Percentiles rank a stretch among this genome's conserved stretches.
Conservation (phyloP, 1,140 invertebrate species). For the Ostrea denselamellosa region DNA sequence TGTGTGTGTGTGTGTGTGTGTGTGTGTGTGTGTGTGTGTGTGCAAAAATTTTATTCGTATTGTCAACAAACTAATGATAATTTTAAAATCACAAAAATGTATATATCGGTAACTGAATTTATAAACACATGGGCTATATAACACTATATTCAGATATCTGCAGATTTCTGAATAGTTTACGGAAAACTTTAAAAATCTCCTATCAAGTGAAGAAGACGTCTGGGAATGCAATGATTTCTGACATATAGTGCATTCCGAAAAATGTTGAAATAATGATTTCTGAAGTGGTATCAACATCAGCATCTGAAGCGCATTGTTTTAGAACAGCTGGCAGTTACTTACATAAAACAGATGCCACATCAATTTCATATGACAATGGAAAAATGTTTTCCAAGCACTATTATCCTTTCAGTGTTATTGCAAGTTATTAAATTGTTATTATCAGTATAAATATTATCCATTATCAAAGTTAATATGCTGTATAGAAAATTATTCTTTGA, state of each 20-base stretch:
- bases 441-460: background rate
- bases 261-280: slow-evolving; percentile 11
- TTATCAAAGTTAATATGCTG: background rate
- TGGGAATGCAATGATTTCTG: background rate
- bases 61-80: too few species aligned
- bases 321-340: background rate
- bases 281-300: background rate
- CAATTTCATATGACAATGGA: background rate
- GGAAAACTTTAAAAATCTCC: background rate
- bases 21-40: too few species aligned
- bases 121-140: background rate
- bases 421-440: background rate
- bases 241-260: background rate
- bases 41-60: too few species aligned
- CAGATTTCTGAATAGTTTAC: background rate
- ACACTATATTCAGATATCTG: background rate
- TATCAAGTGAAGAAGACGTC: background rate
- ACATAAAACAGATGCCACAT: slow-evolving; percentile 13
- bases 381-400: background rate
- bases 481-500: background rate
- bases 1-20: too few species aligned
- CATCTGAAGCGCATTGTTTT: slow-evolving; percentile 1
- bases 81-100: too few species aligned
- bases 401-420: slow-evolving; percentile 1
- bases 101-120: too few species aligned